These are phyloP conservation scores for Neosalanx taihuensis DNA, from an alignment of 2,797 vertebrate genomes.

Conservation along the genomic window DNA sequence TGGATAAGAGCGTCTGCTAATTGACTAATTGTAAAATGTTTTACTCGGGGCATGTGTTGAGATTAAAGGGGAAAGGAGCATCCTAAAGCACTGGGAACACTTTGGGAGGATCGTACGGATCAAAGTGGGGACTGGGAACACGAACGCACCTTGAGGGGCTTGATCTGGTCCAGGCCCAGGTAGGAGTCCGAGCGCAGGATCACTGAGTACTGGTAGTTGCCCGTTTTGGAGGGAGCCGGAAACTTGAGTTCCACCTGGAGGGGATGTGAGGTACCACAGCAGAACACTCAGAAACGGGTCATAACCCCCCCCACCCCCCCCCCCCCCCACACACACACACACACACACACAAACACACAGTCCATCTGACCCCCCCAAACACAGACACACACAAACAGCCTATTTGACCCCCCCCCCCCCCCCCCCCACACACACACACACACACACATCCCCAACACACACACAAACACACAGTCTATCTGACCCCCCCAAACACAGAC, in stretches of 20 bases:
- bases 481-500: neutral
- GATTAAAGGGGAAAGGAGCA: too few relatives aligned
- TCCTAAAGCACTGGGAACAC: too few relatives aligned
- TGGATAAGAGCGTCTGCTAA: too few relatives aligned
- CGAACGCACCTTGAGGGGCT: slow-evolving; percentile 89
- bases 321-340: slow-evolving; percentile 22
- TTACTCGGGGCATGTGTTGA: too few relatives aligned
- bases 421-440: slow-evolving; percentile 16
- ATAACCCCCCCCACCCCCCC: neutral
- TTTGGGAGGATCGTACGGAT: too few relatives aligned
- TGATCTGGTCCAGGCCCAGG: slow-evolving; percentile 95
- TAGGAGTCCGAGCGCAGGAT: slow-evolving; percentile 96
- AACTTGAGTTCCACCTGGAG: slow-evolving; percentile 97
- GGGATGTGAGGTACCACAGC: slow-evolving; percentile 22
- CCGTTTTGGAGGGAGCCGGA: slow-evolving; percentile 95
- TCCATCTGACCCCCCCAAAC: too few relatives aligned
- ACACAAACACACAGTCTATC: neutral
- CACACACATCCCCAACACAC: slow-evolving; percentile 18
- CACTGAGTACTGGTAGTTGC: slow-evolving; percentile 97
- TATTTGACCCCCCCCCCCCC: too few relatives aligned
- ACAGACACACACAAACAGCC: too few relatives aligned
- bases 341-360: slow-evolving; percentile 2
- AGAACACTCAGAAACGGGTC: neutral
- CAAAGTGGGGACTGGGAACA: neutral
- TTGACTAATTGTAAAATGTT: too few relatives aligned